A percentile compares a stretch with the other conserved stretches of the same genome.
Conservation (phyloP, 30 jellyfish, hydroid and myxozoan genomes). For the Hydractinia echinata region DNA sequence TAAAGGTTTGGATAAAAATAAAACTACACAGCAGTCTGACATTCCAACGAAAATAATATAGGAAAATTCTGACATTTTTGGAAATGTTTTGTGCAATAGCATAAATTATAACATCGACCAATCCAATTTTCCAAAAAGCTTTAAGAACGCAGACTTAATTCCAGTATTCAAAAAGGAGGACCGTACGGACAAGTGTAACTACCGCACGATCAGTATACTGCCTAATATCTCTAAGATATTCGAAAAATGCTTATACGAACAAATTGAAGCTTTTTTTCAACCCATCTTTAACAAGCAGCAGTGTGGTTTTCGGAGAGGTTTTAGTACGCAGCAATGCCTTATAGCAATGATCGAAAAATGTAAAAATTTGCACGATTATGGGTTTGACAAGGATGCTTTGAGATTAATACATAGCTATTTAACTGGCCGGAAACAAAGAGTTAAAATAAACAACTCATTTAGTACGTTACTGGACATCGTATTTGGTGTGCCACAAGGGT, state of each 20-base stretch:
- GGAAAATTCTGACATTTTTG: too few relatives aligned
- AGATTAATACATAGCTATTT: conserved; percentile 34
- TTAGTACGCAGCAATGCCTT: too few relatives aligned
- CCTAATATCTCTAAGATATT: neutral
- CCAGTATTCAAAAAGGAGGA: neutral
- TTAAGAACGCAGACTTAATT: neutral
- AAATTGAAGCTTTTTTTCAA: neutral
- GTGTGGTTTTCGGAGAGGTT: neutral
- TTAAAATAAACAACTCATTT: conserved; percentile 35
- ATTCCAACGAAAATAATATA: too few relatives aligned
- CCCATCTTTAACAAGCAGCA: neutral
- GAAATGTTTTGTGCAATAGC: too few relatives aligned
- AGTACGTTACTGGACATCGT: conserved; percentile 4
- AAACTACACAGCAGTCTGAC: too few relatives aligned
- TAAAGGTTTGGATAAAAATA: too few relatives aligned
- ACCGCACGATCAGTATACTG: neutral
- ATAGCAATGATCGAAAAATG: neutral
- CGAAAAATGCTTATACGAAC: neutral
- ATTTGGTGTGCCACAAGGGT: neutral
- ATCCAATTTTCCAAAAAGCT: too few relatives aligned
- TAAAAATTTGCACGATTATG: conserved; percentile 43
- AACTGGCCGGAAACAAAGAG: conserved; percentile 43
- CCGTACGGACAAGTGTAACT: neutral
- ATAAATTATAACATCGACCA: too few relatives aligned
- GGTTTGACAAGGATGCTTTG: conserved; percentile 35